Conservation (phyloP, 2,797 vertebrate species). For the Xiphophorus birchmanni region DNA sequence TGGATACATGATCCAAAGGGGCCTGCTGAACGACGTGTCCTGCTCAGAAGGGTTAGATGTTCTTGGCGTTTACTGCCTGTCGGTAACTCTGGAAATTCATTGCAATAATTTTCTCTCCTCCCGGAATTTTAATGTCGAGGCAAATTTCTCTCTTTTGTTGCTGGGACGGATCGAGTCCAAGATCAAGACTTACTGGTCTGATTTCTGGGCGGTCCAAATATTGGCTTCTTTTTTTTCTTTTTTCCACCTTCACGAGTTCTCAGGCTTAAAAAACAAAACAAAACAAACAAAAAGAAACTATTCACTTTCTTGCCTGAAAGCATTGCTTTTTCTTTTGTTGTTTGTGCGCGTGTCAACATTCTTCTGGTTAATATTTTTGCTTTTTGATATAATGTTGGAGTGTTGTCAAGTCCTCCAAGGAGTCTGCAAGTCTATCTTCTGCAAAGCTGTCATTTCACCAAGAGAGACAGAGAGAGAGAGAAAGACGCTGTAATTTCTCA, state of each 20-base stretch:
- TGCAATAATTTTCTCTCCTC: constrained; percentile 41
- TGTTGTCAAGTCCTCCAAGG: constrained; percentile 53
- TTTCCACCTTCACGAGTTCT: constrained; percentile 53
- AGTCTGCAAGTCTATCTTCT: constrained; percentile 60
- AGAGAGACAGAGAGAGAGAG: constrained; percentile 21
- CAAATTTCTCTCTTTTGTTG: constrained; percentile 71
- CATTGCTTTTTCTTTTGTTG: constrained; percentile 30
- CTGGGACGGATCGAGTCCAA: constrained; percentile 63
- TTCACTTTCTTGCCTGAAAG: constrained; percentile 58
- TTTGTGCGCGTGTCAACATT: constrained; percentile 56
- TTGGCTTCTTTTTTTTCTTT: constrained; percentile 58
- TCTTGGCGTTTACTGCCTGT: constrained; percentile 60
- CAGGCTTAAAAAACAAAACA: constrained; percentile 48
- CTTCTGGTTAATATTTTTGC: constrained; percentile 65
- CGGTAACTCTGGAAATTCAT: constrained; percentile 66
- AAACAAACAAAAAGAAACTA: constrained; percentile 47
- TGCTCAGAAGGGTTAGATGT: constrained; percentile 50
- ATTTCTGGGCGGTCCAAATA: constrained; percentile 67
- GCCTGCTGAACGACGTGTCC: constrained; percentile 38
- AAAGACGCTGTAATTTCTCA: constrained; percentile 31
- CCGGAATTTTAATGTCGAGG: constrained; percentile 64
- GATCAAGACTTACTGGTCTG: constrained; percentile 54
- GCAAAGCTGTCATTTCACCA: constrained; percentile 34
- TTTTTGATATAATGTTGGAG: constrained; percentile 59
- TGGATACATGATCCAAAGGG: constrained; percentile 51